Conservation (phyloP, 2,888 invertebrate species). For the Amiota mariae region DNA sequence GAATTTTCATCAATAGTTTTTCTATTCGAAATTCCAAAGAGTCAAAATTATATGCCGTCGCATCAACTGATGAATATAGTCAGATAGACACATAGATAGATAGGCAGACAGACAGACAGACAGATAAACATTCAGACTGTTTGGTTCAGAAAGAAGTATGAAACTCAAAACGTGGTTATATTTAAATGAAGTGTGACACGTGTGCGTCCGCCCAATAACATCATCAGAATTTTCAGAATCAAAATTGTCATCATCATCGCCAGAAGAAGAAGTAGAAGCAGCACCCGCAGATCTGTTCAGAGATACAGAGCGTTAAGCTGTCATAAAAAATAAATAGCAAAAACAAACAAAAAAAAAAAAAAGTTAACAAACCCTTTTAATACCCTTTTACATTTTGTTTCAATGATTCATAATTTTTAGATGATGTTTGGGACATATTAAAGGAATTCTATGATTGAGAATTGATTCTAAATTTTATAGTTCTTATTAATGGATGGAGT, state of each 20-base stretch:
- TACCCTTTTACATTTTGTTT: not conserved
- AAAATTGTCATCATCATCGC: not conserved
- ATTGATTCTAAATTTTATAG: too few species aligned
- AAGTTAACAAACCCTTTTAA: slow-evolving; percentile 52
- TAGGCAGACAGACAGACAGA: not conserved
- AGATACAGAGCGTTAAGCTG: slow-evolving; percentile 41
- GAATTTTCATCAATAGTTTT: slow-evolving; percentile 56
- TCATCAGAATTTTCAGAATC: not conserved
- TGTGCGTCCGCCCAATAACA: slow-evolving; percentile 36
- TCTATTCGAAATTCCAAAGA: too few species aligned
- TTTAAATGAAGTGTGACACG: slow-evolving; percentile 60
- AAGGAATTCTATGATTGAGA: too few species aligned
- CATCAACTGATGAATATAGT: not conserved
- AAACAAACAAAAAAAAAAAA: not conserved
- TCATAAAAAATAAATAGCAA: slow-evolving; percentile 36
- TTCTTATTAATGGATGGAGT: too few species aligned
- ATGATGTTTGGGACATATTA: not conserved
- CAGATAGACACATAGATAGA: not conserved
- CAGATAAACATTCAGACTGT: too few species aligned
- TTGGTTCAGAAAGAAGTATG: not conserved
- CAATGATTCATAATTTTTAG: not conserved
- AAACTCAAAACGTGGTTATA: slow-evolving; percentile 44
- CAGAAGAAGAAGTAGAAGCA: not conserved
- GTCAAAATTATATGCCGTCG: too few species aligned
- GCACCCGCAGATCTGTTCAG: slow-evolving; percentile 45